Evolutionary conservation across 2,797 vertebrate genomes (phyloP), one percentile per base, ranked within the genome.

Genomic region (Anniella stebbinsi): DNA sequence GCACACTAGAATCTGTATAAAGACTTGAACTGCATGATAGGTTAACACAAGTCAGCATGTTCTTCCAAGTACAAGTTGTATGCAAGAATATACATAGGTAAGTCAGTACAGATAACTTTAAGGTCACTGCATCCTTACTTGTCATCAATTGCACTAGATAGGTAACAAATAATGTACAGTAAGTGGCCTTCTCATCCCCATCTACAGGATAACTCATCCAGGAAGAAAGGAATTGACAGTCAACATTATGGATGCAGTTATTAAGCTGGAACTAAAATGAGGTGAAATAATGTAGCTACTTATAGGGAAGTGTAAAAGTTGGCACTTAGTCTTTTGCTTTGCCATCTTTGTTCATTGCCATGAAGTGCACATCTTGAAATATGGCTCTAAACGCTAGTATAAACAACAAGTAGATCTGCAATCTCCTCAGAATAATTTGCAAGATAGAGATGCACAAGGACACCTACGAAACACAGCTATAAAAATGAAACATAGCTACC

Each of bases 31-130:
- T 93, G 73, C 2, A 28, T 0, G 25, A 82, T 0, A 17, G 86
- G 12, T 25, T 76, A 21, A 60, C 87, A 69, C 63, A 36, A 88
- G 66, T 38, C 0, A 88, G 17, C 10, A 72, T 80, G 15, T 6
- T 91, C 9, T 86, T 87, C 77, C 83, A 38, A 38, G 23, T 73
- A 87, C 25, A 85, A 41, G 72, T 33, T 25, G 17, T 30, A 57
- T 72, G 9, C 8, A 15, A 45, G 30, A 84, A 1, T 51, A 30
- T 51, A 60, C 54, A 72, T 12, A 89, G 0, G 15, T 30, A 88
- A 92, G 88, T 76, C 87, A 83, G 84, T 86, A 72, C 0, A 90
- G 21, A 89, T 81, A 41, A 85, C 28, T 86, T 67, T 57, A 38
- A 69, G 10, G 80, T 78, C 0, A 2, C 28, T 87, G 17, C 76